These are phyloP conservation scores for Antheraea mylitta DNA, from an alignment of 1,140 invertebrate genomes.

Conservation along the genomic window DNA sequence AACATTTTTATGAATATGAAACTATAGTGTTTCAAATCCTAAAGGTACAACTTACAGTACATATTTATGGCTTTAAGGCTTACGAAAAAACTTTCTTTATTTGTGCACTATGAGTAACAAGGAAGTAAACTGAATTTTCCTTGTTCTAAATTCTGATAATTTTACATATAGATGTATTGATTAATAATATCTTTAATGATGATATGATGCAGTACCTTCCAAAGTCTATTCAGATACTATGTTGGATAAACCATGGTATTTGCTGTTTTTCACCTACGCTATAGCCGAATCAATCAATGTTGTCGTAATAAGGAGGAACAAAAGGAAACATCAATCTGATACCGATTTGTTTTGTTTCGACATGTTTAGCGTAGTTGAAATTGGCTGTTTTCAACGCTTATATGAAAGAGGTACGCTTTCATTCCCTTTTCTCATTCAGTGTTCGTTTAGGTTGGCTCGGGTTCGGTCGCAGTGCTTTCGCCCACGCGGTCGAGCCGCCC, in stretches of 20 bases:
- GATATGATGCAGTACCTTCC: not conserved
- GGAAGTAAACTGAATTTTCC: too few relatives aligned
- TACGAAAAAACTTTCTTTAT: too few relatives aligned
- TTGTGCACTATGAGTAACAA: too few relatives aligned
- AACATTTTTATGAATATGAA: not conserved
- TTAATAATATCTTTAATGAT: constrained; percentile 1
- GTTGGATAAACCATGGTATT: not conserved
- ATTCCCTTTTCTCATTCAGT: constrained; percentile 41
- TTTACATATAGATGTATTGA: too few relatives aligned
- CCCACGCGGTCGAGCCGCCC: constrained; percentile 5
- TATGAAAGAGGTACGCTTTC: constrained; percentile 35
- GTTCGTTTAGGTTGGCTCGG: constrained; percentile 34
- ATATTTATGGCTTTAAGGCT: not conserved
- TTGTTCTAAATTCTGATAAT: too few relatives aligned
- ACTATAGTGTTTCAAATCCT: not conserved
- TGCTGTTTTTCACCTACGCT: constrained; percentile 11
- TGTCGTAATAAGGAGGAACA: not conserved
- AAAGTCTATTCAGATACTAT: not conserved
- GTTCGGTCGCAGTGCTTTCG: constrained; percentile 34
- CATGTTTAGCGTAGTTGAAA: constrained; percentile 7
- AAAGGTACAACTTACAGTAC: not conserved
- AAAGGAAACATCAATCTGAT: constrained; percentile 12
- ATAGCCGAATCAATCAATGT: constrained; percentile 5
- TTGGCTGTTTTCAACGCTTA: constrained; percentile 22
- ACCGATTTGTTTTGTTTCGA: constrained; percentile 13